Evolutionary conservation across 1,140 invertebrate species (phyloP), one percentile per base, ranked within the genome.

Genomic region (Drosophila gunungcola): DNA sequence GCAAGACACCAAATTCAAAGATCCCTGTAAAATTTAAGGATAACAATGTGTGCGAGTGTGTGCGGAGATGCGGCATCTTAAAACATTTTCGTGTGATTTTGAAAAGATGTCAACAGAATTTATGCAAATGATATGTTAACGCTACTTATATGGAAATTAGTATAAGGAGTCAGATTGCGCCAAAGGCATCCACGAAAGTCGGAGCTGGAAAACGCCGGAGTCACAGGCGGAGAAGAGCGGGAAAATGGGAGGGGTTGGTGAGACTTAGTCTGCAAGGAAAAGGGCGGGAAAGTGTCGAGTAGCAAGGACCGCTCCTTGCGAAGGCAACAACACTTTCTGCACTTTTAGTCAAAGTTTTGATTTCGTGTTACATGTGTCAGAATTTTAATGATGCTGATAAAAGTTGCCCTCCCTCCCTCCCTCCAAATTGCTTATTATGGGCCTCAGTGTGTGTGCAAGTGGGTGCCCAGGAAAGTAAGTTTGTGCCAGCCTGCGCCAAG

Each of bases 351-450:
- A 89, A 89, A 89, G 84, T 89, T 89, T 89, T 90, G 84, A 89
- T 89, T 89, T 89, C 85, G 77, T 89, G 84, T 89, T 89, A 89
- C 84, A 89, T 89, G 84, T 89, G 84, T 89, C 84, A 89, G 85
- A 89, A 85, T 89, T 89, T 89, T 89, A 89, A 89, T 89, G 84
- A 89, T 89, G 85, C 85, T 90, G 80, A 90, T 90, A 89, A 89
- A 84, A 89, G 80, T 80, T 90, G 73, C 65, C 65, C 67, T 49
- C 83, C 45, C 5, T 49, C 83, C 45, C 5, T n/a, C 10, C 32
- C 16, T 46, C 39, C 39, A 80, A 88, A 89, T 89, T 79, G 84
- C 84, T 89, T 89, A 90, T 89, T 89, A 89, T 72, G 80, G 78
- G 85, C 60, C 68, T 51, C 45, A 74, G 72, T 61, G 77, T 63